Base-by-base conservation (phyloP, 30 jellyfish, hydroid and myxozoan species). In the Cassiopea xamachana region DNA sequence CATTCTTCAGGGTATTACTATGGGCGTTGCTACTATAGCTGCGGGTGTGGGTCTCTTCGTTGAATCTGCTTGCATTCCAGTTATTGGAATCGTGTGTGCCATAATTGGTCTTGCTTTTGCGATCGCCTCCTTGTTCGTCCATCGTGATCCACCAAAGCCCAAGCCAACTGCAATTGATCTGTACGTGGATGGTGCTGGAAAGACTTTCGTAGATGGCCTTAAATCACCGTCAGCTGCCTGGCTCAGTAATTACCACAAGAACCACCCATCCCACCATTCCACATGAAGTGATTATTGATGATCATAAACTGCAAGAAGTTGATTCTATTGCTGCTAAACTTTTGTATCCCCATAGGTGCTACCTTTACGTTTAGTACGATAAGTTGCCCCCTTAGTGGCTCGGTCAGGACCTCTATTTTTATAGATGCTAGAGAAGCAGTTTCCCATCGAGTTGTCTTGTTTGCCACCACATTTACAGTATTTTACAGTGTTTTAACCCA, bases 101-200 rank as follows among this genome's bases (percentile, higher is more conserved):
- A 75, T 89, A 0, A 43, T 80, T 69, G 96, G 96, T 47, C 19
- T 89, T 44, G 88, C 84, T 4, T 75, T 89, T 16, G 91, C 91
- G 2, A 70, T 89, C 43, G 96, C 87, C 14, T 80, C 96, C n/a
- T 50, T 89, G 74, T 89, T 89, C 58, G 70, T 89, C 51, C 81
- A 79, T 45, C 87, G 91, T 14, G 91, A 89, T 60, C 91, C 91
- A 12, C 96, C 96, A 50, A 89, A 89, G 83, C 96, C 96, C 48
- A 72, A 89, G 48, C 96, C 96, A 19, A 89, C 96, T 10, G 58
- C 80, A 61, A 64, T 89, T 71, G 96, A 89, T 48, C 1, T 70
- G 48, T 89, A 79, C 48, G 91, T 89, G 83, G 64, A 59, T 18
- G 91, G 83, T 68, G 74, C 51, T 2, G 96, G 96, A 45, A 39